Percentiles rank a stretch among this genome's conserved stretches.
These are phyloP conservation scores for Myathropa florea DNA, from an alignment of 2,888 invertebrate species.

Conservation along the genomic window DNA sequence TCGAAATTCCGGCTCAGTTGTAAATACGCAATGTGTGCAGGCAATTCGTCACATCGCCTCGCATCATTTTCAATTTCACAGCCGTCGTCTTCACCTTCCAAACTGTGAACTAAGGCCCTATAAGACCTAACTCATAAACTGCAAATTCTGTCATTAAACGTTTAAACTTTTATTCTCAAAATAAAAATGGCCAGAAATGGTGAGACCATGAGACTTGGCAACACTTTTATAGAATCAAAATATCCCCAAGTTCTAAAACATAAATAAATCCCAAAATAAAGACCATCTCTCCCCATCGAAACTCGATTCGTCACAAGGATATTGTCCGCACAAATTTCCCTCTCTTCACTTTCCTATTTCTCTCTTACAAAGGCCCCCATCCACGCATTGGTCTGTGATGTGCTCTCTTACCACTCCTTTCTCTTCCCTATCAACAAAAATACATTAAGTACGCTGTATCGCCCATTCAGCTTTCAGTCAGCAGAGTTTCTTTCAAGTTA, in stretches of 20 bases:
- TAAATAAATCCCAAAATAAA: constrained; percentile 29
- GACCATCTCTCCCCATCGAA: not conserved
- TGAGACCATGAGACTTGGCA: not conserved
- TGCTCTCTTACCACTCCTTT: constrained; percentile 3
- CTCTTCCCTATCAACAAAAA: constrained; percentile 49
- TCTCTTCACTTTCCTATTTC: not conserved
- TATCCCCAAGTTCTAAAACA: constrained; percentile 33
- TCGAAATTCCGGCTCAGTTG: too few species aligned
- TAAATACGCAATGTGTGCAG: too few species aligned
- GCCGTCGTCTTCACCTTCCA: too few species aligned
- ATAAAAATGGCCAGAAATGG: too few species aligned
- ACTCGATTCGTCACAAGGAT: not conserved
- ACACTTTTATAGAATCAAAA: not conserved
- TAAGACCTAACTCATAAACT: too few species aligned
- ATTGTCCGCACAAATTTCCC: not conserved
- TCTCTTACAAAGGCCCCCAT: not conserved
- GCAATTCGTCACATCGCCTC: too few species aligned
- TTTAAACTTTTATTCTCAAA: too few species aligned
- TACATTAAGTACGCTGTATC: constrained; percentile 49
- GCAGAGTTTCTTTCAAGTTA: constrained; percentile 62
- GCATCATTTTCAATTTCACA: too few species aligned
- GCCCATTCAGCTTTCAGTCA: constrained; percentile 70
- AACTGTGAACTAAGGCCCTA: too few species aligned
- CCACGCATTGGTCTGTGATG: not conserved
- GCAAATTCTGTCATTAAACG: too few species aligned